A percentile compares a stretch with the other conserved stretches of the same genome.
Evolutionary conservation across 1,140 invertebrate genomes (phyloP).

Genomic region (Papilio machaon): DNA sequence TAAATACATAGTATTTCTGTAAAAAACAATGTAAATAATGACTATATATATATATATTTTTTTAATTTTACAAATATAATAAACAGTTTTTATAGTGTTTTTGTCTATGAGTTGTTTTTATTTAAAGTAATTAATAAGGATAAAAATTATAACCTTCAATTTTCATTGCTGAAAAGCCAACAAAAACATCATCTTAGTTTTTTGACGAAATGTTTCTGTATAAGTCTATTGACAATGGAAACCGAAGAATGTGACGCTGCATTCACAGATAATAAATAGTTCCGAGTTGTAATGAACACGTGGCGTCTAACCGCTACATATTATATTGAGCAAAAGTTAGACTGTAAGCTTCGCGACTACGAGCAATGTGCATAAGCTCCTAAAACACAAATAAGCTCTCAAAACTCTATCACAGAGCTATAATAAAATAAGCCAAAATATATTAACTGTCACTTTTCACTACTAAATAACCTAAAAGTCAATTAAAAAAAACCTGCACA

Average conservation of each 20-base stretch:
- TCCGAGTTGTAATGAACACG: constrained; percentile 40
- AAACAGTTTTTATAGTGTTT: neutral
- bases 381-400: constrained; percentile 41
- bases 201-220: neutral
- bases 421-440: neutral
- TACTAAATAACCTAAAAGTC: too few relatives aligned
- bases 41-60: neutral
- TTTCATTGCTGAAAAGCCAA: neutral
- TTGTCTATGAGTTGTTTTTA: too few relatives aligned
- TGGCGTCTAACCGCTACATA: constrained; percentile 47
- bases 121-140: too few relatives aligned
- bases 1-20: neutral
- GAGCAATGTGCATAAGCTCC: constrained; percentile 49
- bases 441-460: neutral
- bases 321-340: constrained; percentile 65
- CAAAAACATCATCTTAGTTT: neutral
- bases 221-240: neutral
- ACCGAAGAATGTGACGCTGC: neutral
- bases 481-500: neutral
- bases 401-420: neutral
- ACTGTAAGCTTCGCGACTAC: constrained; percentile 54
- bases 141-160: neutral
- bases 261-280: constrained; percentile 36
- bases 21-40: neutral
- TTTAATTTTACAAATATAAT: neutral